These are phyloP conservation scores for Danio aesculapii DNA, from an alignment of 2,797 vertebrate species.

Conservation along the genomic window DNA sequence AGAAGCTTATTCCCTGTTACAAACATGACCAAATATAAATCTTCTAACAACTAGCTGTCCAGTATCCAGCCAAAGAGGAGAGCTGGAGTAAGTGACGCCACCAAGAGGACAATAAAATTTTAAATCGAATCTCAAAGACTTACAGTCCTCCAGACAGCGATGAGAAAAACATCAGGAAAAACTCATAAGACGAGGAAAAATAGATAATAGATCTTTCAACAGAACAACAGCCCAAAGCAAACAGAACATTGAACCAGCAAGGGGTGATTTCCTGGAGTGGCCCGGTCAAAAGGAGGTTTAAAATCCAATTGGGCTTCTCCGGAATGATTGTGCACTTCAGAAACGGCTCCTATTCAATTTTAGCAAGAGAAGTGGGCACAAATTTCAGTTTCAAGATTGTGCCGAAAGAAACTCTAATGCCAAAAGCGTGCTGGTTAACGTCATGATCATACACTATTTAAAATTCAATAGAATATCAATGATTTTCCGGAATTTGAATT, in stretches of 20 bases:
- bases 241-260: neutral
- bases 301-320: neutral
- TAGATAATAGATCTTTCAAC: neutral
- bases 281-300: neutral
- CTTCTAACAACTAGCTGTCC: constrained; percentile 3
- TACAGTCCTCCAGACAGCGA: constrained; percentile 18
- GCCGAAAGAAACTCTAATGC: neutral
- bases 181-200: neutral
- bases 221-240: neutral
- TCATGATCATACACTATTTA: neutral
- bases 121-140: neutral
- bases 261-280: neutral
- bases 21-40: constrained; percentile 4
- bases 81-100: constrained; percentile 1
- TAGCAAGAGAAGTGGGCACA: neutral
- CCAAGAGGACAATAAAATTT: neutral
- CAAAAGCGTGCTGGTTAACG: neutral
- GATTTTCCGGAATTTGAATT: neutral
- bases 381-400: neutral
- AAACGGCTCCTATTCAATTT: neutral
- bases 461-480: neutral
- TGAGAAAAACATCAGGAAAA: neutral
- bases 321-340: neutral
- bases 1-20: neutral
- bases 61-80: neutral